Evolutionary conservation across 2,888 invertebrate genomes (phyloP).

Genomic region (Orchestes rusci): DNA sequence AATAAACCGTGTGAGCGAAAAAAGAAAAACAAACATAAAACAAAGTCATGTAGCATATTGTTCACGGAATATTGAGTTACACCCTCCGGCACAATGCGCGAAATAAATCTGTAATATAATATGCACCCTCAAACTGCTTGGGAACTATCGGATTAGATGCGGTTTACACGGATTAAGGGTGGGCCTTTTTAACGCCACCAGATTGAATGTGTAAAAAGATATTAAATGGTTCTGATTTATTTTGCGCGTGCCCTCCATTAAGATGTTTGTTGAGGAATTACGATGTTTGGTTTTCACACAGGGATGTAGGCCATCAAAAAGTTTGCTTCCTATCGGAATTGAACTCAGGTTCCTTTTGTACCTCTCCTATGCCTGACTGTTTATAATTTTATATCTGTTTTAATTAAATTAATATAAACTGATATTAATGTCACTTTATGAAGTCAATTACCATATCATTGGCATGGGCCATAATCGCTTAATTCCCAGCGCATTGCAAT

Average conservation of each 20-base stretch:
- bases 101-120: slow-evolving; percentile 44
- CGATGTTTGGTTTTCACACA: slow-evolving; percentile 43
- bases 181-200: slow-evolving; percentile 42
- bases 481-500: no score
- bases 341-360: no score
- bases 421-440: no score
- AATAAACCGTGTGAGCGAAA: no score
- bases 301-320: no score
- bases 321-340: no score
- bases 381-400: no score
- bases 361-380: no score
- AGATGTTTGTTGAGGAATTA: slow-evolving; percentile 41
- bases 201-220: slow-evolving; percentile 44
- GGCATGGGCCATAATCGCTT: no score
- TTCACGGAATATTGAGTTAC: slow-evolving; percentile 41
- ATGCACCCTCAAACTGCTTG: slow-evolving; percentile 41
- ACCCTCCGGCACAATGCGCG: slow-evolving; percentile 37
- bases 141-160: slow-evolving; percentile 40
- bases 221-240: slow-evolving; percentile 37
- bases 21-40: no score
- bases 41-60: slow-evolving; percentile 38
- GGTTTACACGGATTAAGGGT: slow-evolving; percentile 43
- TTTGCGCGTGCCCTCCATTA: slow-evolving; percentile 39
- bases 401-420: no score
- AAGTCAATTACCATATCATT: no score